Conservation (phyloP, 2,888 invertebrate species). For the Pachliopta kotzebuea region DNA sequence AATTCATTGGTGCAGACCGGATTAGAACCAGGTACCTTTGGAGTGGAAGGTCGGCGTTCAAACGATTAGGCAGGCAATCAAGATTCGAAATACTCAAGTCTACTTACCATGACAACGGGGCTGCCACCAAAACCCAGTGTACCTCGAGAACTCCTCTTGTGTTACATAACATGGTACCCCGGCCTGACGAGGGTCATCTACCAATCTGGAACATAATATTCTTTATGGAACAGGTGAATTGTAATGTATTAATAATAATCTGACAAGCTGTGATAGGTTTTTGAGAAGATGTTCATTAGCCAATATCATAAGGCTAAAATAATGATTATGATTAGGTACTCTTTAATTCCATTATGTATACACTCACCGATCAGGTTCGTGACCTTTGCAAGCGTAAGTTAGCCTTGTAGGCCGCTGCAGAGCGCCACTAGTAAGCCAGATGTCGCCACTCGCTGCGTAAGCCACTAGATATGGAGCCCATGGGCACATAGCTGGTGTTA, state of each 20-base stretch:
- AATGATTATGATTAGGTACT: no score
- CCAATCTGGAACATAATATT: conserved; percentile 61
- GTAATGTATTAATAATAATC: no score
- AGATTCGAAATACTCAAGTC: no score
- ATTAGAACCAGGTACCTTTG: no score
- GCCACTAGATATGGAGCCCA: conserved; percentile 89
- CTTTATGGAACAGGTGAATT: neutral
- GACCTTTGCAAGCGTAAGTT: conserved; percentile 66
- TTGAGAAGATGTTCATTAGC: no score
- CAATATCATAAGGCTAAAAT: no score
- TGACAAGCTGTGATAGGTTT: no score
- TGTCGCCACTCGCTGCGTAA: conserved; percentile 93
- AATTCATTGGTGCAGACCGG: no score
- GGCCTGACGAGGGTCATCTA: conserved; percentile 92
- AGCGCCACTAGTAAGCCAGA: conserved; percentile 88
- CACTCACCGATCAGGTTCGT: conserved; percentile 60
- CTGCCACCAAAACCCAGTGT: conserved; percentile 99
- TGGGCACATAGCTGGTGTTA: conserved; percentile 84
- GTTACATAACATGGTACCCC: conserved; percentile 99
- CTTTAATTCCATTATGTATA: no score
- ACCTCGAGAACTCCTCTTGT: conserved; percentile 98
- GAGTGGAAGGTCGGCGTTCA: no score
- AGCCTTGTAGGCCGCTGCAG: conserved; percentile 59
- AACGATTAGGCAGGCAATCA: no score
- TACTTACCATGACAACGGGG: conserved; percentile 83